phyloP scores from a whole-genome alignment of 1,140 invertebrate species.

The Oncopodura yosiiana region DNA sequence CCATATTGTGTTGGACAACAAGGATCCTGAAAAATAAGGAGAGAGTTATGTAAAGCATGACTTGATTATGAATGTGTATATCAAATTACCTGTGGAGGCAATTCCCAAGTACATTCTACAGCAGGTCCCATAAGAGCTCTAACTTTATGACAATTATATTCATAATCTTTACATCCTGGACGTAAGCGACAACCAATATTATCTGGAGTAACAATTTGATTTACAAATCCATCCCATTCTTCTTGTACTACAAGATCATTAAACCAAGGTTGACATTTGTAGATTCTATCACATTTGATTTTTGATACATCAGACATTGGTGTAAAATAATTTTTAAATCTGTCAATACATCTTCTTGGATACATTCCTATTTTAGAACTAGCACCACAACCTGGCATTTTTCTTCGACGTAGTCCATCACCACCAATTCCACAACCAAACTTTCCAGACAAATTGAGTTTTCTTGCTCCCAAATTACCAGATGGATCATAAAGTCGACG shows the following conservation, averaged over 20 bases:
- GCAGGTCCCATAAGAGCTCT: constrained; percentile 20
- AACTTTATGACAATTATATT: constrained; percentile 28
- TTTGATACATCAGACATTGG: constrained; percentile 16
- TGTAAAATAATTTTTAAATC: constrained; percentile 23
- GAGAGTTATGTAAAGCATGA: not conserved
- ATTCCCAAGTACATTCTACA: constrained; percentile 24
- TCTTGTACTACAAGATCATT: constrained; percentile 18
- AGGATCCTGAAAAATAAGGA: constrained; percentile 12
- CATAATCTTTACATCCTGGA: constrained; percentile 21
- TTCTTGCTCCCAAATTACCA: not conserved
- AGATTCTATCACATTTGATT: not conserved
- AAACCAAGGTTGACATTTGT: constrained; percentile 30
- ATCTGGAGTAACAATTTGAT: constrained; percentile 16
- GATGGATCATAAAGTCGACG: constrained; percentile 19
- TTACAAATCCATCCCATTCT: constrained; percentile 24
- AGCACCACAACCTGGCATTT: not conserved
- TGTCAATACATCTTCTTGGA: constrained; percentile 8
- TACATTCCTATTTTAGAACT: not conserved
- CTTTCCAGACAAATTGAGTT: not conserved
- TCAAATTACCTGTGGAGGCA: constrained; percentile 26
- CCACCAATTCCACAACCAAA: not conserved
- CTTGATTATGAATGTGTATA: not conserved
- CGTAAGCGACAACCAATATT: constrained; percentile 23
- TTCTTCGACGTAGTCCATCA: not conserved
- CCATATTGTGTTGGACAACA: constrained; percentile 15